These are phyloP conservation scores for Tetragonisca angustula DNA, from an alignment of 2,888 invertebrate genomes.

Conservation along the genomic window DNA sequence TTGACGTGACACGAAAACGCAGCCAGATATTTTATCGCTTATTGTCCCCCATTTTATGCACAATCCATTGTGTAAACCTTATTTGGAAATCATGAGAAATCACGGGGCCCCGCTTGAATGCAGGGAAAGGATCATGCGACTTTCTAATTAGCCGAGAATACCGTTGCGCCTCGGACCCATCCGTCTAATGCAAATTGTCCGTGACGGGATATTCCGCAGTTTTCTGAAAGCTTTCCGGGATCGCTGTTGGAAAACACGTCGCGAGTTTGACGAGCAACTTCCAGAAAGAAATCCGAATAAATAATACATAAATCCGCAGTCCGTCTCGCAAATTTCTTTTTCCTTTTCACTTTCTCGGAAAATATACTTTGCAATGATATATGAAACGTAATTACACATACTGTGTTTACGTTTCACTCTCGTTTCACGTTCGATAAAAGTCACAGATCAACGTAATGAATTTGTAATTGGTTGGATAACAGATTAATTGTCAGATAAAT, in stretches of 20 bases:
- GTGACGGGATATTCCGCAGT: background rate
- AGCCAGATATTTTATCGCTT: constrained; percentile 28
- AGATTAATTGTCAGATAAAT: background rate
- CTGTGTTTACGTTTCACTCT: background rate
- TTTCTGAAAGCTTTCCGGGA: background rate
- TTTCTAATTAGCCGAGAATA: constrained; percentile 37
- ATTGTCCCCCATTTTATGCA: constrained; percentile 36
- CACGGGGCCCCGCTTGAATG: background rate
- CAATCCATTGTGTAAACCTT: constrained; percentile 36
- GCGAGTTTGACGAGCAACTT: background rate
- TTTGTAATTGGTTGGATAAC: background rate
- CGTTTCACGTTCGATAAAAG: background rate
- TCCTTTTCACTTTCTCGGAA: too few relatives aligned
- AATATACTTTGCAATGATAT: too few relatives aligned
- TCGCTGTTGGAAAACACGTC: background rate
- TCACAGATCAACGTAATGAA: background rate
- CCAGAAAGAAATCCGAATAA: too few relatives aligned
- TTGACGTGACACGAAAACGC: constrained; percentile 11
- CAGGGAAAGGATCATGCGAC: background rate
- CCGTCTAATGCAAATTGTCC: constrained; percentile 27
- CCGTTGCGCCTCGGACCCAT: constrained; percentile 9
- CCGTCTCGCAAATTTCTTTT: too few relatives aligned
- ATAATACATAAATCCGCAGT: too few relatives aligned
- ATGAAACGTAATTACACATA: background rate
- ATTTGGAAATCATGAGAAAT: constrained; percentile 24